Percentiles rank a stretch among this genome's conserved stretches.
phyloP scores from a whole-genome alignment of 2,113 vertebrate genomes.

The Girardinichthys multiradiatus region DNA sequence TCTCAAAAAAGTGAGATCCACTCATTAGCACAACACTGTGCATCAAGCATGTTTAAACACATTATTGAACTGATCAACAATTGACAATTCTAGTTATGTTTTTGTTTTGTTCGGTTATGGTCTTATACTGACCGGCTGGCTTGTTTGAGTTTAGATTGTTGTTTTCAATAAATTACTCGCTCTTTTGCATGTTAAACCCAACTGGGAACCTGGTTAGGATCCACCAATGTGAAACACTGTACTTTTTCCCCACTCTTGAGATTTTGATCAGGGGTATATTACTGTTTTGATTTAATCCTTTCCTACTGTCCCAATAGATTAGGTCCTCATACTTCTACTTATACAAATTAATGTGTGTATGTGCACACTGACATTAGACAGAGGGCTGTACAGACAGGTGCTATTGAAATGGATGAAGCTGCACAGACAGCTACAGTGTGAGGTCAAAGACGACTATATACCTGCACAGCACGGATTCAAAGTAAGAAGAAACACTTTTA shows the following conservation, averaged over 20 bases:
- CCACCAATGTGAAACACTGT: too few species aligned
- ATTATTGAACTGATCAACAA: too few species aligned
- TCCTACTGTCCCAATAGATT: background rate
- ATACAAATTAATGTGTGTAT: constrained; percentile 16
- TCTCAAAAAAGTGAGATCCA: too few species aligned
- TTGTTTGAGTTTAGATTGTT: too few species aligned
- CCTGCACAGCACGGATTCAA: constrained; percentile 40
- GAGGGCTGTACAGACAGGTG: constrained; percentile 19
- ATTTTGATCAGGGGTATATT: background rate
- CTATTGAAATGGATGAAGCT: constrained; percentile 66
- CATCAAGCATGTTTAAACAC: too few species aligned
- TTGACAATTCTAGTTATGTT: too few species aligned
- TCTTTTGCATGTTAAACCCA: background rate
- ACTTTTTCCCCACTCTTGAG: background rate
- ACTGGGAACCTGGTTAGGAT: background rate
- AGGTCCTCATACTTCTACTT: background rate
- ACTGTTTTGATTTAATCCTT: background rate
- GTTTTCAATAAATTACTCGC: background rate
- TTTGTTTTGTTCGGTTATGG: too few species aligned
- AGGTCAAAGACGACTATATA: constrained; percentile 54
- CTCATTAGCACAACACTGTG: too few species aligned
- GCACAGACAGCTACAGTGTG: constrained; percentile 24
- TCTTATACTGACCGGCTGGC: too few species aligned
- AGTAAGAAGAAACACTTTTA: constrained; percentile 46
- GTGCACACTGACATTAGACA: constrained; percentile 19